phyloP scores from a whole-genome alignment of 2,113 vertebrate species.

The Triplophysa dalaica region DNA sequence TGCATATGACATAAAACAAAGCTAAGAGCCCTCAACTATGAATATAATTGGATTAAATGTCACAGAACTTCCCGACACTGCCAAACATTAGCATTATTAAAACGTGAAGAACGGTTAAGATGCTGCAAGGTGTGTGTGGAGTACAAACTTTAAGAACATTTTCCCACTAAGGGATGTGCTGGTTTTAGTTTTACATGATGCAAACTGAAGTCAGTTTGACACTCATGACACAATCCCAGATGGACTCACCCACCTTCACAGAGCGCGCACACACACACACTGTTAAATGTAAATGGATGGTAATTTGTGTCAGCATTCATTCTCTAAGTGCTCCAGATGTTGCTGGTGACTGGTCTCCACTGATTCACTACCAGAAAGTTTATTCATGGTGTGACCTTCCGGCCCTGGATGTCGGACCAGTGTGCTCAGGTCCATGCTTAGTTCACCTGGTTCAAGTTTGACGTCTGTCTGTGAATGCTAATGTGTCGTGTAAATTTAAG shows the following conservation, averaged over 20 bases:
- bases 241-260: constrained; percentile 15
- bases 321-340: constrained; percentile 45
- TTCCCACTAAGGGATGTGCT: too few relatives aligned
- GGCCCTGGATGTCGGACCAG: too few relatives aligned
- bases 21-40: background rate
- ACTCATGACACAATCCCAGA: constrained; percentile 30
- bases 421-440: too few relatives aligned
- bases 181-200: too few relatives aligned
- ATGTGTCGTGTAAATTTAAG: too few relatives aligned
- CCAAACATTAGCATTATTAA: background rate
- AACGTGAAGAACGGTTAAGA: background rate
- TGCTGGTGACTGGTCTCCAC: constrained; percentile 40
- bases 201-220: constrained; percentile 15
- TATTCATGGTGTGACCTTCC: too few relatives aligned
- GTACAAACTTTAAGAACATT: background rate
- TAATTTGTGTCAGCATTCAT: constrained; percentile 30
- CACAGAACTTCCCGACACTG: constrained; percentile 5
- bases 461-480: too few relatives aligned
- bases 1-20: constrained; percentile 27
- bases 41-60: constrained; percentile 34
- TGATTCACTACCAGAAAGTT: background rate
- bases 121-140: background rate
- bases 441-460: too few relatives aligned
- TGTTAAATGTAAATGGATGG: constrained; percentile 41
- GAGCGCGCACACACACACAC: background rate